Conservation (phyloP, 2,888 invertebrate species). For the Microdon myrmicae region DNA sequence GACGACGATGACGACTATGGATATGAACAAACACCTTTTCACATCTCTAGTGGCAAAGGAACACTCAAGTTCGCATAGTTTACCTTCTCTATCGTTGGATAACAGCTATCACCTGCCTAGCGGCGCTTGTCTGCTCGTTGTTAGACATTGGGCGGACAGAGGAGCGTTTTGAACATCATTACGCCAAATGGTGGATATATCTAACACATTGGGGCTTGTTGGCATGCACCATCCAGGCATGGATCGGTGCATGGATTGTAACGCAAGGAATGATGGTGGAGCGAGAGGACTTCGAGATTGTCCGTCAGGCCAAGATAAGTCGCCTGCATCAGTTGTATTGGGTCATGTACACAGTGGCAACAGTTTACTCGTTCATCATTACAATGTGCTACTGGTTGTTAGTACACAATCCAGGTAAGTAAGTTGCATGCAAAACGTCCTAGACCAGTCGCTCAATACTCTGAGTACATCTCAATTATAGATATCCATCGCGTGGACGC, state of each 20-base stretch:
- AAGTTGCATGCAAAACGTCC: no score
- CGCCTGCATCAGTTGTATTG: slow-evolving; percentile 65
- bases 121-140: slow-evolving; percentile 66
- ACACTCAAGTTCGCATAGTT: slow-evolving; percentile 67
- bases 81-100: slow-evolving; percentile 67
- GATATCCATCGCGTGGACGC: slow-evolving; percentile 66
- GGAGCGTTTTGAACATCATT: slow-evolving; percentile 66
- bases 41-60: slow-evolving; percentile 64
- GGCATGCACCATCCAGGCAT: slow-evolving; percentile 65
- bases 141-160: slow-evolving; percentile 67
- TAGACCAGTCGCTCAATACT: background rate
- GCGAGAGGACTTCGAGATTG: slow-evolving; percentile 67
- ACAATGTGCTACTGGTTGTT: slow-evolving; percentile 68
- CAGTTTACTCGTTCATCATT: slow-evolving; percentile 67
- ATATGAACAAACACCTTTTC: background rate
- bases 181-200: slow-evolving; percentile 68
- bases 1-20: slow-evolving; percentile 9
- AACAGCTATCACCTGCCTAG: slow-evolving; percentile 66
- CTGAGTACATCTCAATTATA: slow-evolving; percentile 37
- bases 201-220: slow-evolving; percentile 67
- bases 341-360: slow-evolving; percentile 66
- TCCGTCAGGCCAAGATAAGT: slow-evolving; percentile 66
- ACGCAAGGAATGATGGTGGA: slow-evolving; percentile 68
- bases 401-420: slow-evolving; percentile 77
- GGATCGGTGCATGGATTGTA: slow-evolving; percentile 67